Percentiles rank a stretch among this genome's conserved stretches.
Evolutionary conservation across 2,113 vertebrate species (phyloP).

Genomic region (Cricetomys ansorgei): DNA sequence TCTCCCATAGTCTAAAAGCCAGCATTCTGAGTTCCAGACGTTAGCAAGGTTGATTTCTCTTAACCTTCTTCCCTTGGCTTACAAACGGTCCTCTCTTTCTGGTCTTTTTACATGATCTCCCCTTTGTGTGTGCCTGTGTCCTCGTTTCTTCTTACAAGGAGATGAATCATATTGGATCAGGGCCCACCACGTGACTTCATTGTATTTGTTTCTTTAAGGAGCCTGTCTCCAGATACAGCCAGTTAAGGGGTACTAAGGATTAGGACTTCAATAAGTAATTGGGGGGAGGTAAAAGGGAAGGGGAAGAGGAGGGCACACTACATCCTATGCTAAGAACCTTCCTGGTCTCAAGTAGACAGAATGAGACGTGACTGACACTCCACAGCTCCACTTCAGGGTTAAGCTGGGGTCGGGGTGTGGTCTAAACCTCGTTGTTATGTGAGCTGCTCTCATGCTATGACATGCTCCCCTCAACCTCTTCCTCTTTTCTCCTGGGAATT

Average conservation of each 20-base stretch:
- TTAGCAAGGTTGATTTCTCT: background rate
- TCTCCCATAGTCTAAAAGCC: background rate
- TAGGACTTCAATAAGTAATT: background rate
- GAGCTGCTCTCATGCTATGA: background rate
- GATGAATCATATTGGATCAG: background rate
- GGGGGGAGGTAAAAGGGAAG: too few relatives aligned
- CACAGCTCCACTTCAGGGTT: background rate
- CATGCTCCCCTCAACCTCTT: fast-evolving
- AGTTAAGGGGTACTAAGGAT: background rate
- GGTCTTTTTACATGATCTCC: background rate
- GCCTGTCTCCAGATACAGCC: background rate
- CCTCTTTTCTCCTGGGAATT: background rate
- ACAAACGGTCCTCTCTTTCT: background rate
- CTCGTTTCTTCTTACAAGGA: background rate
- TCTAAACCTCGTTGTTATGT: background rate
- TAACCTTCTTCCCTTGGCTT: background rate
- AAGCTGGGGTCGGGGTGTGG: background rate
- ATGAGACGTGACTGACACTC: background rate
- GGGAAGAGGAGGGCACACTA: background rate
- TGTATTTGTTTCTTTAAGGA: background rate
- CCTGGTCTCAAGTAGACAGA: background rate
- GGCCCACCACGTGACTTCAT: background rate
- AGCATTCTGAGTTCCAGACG: background rate
- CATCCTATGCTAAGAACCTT: background rate
- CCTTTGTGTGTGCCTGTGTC: background rate